Conservation (phyloP, 2,113 vertebrate genomes). For the Carettochelys insculpta region DNA sequence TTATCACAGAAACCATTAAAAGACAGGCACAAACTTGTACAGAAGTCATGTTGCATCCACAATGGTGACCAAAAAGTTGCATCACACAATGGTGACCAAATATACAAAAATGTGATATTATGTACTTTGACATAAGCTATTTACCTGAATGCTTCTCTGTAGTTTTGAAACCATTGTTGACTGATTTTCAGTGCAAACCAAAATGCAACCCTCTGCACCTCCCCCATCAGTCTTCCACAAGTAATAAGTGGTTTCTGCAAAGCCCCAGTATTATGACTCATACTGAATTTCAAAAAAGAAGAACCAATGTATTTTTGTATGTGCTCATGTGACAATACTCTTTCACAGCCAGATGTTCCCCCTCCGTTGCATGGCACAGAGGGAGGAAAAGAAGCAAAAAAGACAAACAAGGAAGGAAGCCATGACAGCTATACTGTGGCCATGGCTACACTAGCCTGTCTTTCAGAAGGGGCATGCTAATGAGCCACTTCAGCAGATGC, state of each 20-base stretch:
- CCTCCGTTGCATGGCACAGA: constrained; percentile 28
- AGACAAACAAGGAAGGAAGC: background rate
- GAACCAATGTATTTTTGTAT: constrained; percentile 27
- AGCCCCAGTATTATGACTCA: constrained; percentile 52
- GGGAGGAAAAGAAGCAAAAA: constrained; percentile 1
- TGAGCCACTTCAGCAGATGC: no score
- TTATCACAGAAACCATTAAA: background rate
- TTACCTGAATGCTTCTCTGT: constrained; percentile 2
- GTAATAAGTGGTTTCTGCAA: constrained; percentile 50
- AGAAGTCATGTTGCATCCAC: background rate
- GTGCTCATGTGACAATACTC: background rate
- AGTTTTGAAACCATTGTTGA: background rate
- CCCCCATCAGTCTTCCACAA: constrained; percentile 28
- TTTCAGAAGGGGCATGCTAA: no score
- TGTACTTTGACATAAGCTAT: background rate
- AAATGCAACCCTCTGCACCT: background rate
- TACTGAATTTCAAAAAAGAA: constrained; percentile 29
- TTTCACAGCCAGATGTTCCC: constrained; percentile 41
- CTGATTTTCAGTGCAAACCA: constrained; percentile 31
- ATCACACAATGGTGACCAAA: no score
- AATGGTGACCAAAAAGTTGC: background rate
- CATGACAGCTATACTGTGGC: background rate
- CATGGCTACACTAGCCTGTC: no score
- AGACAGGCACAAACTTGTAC: background rate
- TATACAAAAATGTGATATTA: background rate